phyloP scores from a whole-genome alignment of 2,888 invertebrate genomes.

The Melieria crassipennis region DNA sequence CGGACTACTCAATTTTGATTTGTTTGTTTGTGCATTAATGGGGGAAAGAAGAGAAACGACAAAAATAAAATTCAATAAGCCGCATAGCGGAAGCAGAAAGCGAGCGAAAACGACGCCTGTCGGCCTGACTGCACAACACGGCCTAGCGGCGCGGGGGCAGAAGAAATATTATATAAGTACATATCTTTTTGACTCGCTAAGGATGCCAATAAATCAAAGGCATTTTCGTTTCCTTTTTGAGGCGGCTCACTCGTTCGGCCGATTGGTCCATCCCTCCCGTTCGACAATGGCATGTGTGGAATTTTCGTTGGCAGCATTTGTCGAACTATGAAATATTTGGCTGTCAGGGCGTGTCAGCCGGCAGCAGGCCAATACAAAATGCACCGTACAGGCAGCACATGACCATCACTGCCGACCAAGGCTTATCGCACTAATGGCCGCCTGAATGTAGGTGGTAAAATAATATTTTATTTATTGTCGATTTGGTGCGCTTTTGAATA shows the following conservation, averaged over 20 bases:
- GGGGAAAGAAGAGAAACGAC: conserved; percentile 11
- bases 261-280: not conserved
- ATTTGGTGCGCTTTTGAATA: no score
- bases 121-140: no score
- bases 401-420: no score
- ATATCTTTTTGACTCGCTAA: conserved; percentile 55
- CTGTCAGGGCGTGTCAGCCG: not conserved
- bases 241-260: not conserved
- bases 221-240: conserved; percentile 27
- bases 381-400: no score
- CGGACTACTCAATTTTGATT: conserved; percentile 22
- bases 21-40: conserved; percentile 22
- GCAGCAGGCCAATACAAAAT: no score
- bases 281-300: conserved; percentile 20
- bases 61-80: conserved; percentile 28
- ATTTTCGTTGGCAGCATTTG: conserved; percentile 26
- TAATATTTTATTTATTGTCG: no score
- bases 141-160: no score
- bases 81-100: not conserved
- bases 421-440: no score
- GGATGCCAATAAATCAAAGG: conserved; percentile 59
- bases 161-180: not conserved
- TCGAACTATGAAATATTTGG: conserved; percentile 32
- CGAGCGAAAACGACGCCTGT: no score
- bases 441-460: no score